These are phyloP conservation scores for Reticulitermes lucifugus DNA, from an alignment of 2,888 invertebrate genomes.

Conservation along the genomic window DNA sequence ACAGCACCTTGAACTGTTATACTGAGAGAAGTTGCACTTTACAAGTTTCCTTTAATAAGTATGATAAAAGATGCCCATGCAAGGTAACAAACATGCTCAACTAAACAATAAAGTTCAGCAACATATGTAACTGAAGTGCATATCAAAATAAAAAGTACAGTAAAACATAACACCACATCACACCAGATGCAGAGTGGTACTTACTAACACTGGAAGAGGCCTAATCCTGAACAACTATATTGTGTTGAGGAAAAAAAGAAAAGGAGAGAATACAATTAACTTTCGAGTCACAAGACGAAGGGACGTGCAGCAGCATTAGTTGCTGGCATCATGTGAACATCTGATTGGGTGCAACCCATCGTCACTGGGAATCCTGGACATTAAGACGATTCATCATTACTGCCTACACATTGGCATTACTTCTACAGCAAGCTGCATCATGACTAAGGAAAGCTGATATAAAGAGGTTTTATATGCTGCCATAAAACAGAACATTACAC, in stretches of 20 bases:
- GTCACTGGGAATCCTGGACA: slow-evolving; percentile 19
- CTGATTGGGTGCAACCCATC: slow-evolving; percentile 5
- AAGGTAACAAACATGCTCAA: neutral
- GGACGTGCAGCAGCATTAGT: neutral
- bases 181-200: slow-evolving; percentile 71
- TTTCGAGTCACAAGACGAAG: slow-evolving; percentile 34
- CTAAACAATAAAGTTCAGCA: neutral
- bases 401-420: slow-evolving; percentile 8
- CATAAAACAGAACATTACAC: neutral
- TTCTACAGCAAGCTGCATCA: neutral
- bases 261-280: slow-evolving; percentile 57
- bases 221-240: slow-evolving; percentile 98
- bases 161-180: slow-evolving; percentile 61
- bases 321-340: neutral
- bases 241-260: slow-evolving; percentile 65
- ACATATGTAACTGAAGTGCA: neutral
- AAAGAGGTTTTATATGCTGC: neutral
- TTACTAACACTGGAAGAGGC: slow-evolving; percentile 98
- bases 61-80: neutral
- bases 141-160: slow-evolving; percentile 9
- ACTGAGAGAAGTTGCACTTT: neutral
- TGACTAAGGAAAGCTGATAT: slow-evolving; percentile 15
- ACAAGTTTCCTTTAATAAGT: neutral
- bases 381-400: neutral
- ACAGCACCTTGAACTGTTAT: neutral